These are phyloP conservation scores for Helicoverpa armigera DNA, from an alignment of 1,140 invertebrate genomes.

Conservation along the genomic window DNA sequence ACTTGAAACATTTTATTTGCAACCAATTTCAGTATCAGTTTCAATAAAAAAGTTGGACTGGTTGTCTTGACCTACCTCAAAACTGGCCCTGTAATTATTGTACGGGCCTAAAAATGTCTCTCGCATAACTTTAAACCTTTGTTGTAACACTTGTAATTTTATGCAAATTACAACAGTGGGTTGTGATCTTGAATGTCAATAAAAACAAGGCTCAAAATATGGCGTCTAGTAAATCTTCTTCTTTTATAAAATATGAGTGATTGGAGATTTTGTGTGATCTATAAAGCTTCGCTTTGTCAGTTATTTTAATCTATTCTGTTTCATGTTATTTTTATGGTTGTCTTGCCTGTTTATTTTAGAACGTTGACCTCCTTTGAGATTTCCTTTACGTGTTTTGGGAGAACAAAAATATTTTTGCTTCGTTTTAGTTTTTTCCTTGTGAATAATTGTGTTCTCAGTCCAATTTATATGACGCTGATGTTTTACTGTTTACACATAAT, in stretches of 20 bases:
- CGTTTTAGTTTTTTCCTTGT: neutral
- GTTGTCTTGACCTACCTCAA: slow-evolving; percentile 16
- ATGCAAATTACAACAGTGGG: slow-evolving; percentile 18
- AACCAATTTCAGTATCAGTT: neutral
- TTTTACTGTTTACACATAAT: neutral
- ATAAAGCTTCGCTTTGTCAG: neutral
- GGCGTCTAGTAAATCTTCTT: neutral
- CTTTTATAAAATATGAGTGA: neutral
- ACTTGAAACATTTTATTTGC: slow-evolving; percentile 15
- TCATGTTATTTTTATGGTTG: slow-evolving; percentile 36
- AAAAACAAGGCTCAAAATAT: neutral
- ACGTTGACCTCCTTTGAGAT: slow-evolving; percentile 35
- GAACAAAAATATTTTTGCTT: neutral
- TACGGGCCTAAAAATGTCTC: slow-evolving; percentile 11
- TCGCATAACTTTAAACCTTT: slow-evolving; percentile 1
- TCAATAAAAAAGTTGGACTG: neutral
- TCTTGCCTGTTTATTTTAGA: slow-evolving; percentile 30
- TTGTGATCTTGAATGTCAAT: slow-evolving; percentile 33
- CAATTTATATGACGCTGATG: neutral
- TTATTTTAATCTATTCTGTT: slow-evolving; percentile 15
- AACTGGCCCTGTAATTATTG: neutral
- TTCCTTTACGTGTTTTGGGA: neutral
- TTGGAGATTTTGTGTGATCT: slow-evolving; percentile 31
- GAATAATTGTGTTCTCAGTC: neutral
- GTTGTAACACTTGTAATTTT: neutral